A percentile compares a stretch with the other conserved stretches of the same genome.
Conservation (phyloP, 2,797 vertebrate species). For the Coccyzus lansbergi region DNA sequence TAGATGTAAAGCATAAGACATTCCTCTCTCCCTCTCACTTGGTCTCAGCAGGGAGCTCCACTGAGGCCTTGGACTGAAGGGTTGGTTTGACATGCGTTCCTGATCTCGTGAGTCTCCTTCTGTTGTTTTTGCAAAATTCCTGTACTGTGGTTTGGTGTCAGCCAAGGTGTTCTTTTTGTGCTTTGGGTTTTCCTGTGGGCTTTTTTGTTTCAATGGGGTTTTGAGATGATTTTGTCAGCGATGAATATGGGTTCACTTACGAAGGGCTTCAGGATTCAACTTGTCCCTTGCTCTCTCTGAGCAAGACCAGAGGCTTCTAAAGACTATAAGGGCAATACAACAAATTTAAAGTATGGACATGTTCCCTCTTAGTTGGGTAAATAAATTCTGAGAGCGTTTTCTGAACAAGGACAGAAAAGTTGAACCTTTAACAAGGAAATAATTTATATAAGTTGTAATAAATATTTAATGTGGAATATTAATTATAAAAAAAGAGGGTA, state of each 20-base stretch:
- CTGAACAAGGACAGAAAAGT: constrained; percentile 15
- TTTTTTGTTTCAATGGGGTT: background rate
- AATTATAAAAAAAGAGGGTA: background rate
- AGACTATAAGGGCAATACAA: background rate
- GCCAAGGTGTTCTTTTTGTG: background rate
- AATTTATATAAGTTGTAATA: constrained; percentile 30
- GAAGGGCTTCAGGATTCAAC: background rate
- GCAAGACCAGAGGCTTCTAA: background rate
- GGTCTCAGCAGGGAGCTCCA: background rate
- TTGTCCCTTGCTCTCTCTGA: background rate
- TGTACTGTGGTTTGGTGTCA: background rate
- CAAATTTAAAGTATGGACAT: background rate
- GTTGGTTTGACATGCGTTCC: background rate
- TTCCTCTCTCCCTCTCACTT: background rate
- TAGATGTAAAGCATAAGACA: background rate
- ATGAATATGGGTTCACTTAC: background rate
- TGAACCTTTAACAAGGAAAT: constrained; percentile 34
- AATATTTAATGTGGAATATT: constrained; percentile 32
- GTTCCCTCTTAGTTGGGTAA: constrained; percentile 33
- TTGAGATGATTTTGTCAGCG: background rate
- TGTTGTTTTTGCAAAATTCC: background rate
- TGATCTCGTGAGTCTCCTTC: constrained; percentile 1
- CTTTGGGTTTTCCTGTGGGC: background rate
- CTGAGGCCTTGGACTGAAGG: background rate
- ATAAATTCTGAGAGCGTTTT: constrained; percentile 16